Conservation (phyloP, 2,888 invertebrate genomes). For the Pilophorus perplexus region DNA sequence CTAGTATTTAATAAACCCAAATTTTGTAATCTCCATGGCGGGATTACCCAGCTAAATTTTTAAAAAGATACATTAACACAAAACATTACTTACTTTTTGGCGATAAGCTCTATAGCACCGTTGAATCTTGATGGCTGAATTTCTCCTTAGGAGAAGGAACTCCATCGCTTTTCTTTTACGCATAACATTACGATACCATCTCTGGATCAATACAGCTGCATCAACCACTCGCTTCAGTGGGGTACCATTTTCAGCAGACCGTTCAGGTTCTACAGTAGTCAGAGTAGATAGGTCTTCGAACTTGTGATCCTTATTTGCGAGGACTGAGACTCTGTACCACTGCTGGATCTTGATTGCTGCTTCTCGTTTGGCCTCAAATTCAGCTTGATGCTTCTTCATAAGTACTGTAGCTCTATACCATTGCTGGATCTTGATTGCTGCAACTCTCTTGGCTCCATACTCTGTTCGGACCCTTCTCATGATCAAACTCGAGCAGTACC, state of each 20-base stretch:
- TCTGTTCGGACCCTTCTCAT: background rate
- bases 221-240: conserved; percentile 31
- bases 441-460: background rate
- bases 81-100: background rate
- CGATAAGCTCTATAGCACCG: conserved; percentile 53
- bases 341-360: background rate
- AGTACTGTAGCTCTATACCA: conserved; percentile 12
- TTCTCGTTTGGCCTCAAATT: background rate
- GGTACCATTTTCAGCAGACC: too few relatives aligned
- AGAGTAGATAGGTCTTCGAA: too few relatives aligned
- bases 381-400: conserved; percentile 3
- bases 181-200: background rate
- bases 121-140: conserved; percentile 54
- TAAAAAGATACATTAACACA: background rate
- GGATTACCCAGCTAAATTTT: conserved; percentile 1
- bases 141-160: background rate
- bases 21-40: too few relatives aligned
- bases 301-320: too few relatives aligned
- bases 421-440: conserved; percentile 13
- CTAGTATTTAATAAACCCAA: too few relatives aligned
- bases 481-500: background rate
- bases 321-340: background rate
- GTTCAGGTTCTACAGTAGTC: too few relatives aligned
- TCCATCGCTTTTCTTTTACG: background rate
- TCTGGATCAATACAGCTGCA: conserved; percentile 53